Percentiles rank a stretch among this genome's conserved stretches.
Conservation (phyloP, 1,140 invertebrate species). For the Neotoxoptera formosana region DNA sequence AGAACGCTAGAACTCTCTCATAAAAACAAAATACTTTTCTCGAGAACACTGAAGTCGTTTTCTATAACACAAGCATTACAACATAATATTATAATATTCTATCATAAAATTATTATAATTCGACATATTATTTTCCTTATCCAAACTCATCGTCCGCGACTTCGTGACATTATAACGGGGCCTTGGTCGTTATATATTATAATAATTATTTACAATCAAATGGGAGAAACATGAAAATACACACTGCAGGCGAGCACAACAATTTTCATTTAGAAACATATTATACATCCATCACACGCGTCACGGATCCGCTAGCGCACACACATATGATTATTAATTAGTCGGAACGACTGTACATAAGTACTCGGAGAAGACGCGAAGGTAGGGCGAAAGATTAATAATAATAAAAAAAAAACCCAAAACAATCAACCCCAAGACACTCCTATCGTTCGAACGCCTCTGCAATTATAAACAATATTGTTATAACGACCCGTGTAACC, state of each 20-base stretch:
- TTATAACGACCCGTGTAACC: neutral
- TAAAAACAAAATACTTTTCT: neutral
- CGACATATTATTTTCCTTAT: neutral
- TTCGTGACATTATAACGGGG: neutral
- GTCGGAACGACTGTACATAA: neutral
- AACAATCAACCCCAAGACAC: conserved; percentile 13
- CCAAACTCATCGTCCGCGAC: neutral
- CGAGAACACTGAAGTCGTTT: neutral
- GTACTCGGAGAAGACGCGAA: neutral
- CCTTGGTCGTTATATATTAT: neutral
- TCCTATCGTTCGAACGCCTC: neutral
- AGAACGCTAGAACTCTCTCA: neutral
- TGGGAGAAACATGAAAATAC: neutral
- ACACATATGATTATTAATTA: neutral
- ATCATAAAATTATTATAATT: neutral
- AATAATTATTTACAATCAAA: neutral
- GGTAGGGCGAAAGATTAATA: neutral
- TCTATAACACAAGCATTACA: neutral
- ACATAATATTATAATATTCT: neutral
- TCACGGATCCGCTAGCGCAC: neutral
- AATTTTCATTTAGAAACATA: neutral
- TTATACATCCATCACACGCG: neutral
- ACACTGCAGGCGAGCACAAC: neutral
- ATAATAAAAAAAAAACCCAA: neutral
- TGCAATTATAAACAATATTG: neutral